phyloP scores from a whole-genome alignment of 2,797 vertebrate genomes.

The Siniperca undulata region DNA sequence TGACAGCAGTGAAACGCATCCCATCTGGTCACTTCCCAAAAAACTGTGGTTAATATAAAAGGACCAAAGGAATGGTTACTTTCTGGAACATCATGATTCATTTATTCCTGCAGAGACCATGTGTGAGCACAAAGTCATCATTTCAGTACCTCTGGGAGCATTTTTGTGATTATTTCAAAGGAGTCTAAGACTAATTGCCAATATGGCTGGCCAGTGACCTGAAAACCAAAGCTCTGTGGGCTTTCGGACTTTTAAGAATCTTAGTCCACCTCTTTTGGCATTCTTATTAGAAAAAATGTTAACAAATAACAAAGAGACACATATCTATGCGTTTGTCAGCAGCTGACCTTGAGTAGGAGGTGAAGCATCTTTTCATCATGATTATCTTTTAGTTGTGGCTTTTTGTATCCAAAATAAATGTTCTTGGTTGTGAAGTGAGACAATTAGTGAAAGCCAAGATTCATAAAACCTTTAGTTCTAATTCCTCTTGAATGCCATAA shows the following conservation, averaged over 20 bases:
- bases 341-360: not conserved
- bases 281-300: not conserved
- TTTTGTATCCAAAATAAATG: slow-evolving; percentile 10
- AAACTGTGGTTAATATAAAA: slow-evolving; percentile 32
- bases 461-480: not conserved
- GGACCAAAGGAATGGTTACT: not conserved
- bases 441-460: not conserved
- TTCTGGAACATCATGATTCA: slow-evolving; percentile 54
- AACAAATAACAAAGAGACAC: slow-evolving; percentile 2
- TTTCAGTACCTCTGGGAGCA: slow-evolving; percentile 42
- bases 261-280: not conserved
- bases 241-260: slow-evolving; percentile 27
- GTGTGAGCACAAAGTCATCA: slow-evolving; percentile 49
- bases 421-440: not conserved
- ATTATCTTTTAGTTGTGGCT: not conserved
- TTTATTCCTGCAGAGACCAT: slow-evolving; percentile 56
- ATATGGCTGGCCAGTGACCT: slow-evolving; percentile 65
- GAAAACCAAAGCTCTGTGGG: slow-evolving; percentile 58
- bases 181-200: slow-evolving; percentile 65
- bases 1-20: not conserved
- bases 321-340: not conserved
- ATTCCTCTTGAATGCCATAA: not conserved
- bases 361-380: not conserved
- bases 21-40: not conserved
- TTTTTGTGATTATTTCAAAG: slow-evolving; percentile 59